A percentile compares a stretch with the other conserved stretches of the same genome.
Conservation (phyloP, 2,888 invertebrate genomes). For the Cosmia pyralina region DNA sequence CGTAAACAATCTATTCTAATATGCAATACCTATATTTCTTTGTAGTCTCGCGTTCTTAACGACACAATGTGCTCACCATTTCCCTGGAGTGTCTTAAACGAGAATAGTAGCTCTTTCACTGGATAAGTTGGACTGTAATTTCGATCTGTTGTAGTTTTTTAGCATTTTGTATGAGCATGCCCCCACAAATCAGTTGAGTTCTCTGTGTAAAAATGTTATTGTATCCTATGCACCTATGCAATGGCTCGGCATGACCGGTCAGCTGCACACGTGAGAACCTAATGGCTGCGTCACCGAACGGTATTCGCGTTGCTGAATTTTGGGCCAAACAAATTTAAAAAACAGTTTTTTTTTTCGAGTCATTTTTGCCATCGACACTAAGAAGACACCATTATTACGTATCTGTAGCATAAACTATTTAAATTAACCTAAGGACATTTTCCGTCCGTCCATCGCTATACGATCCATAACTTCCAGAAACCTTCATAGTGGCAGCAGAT, state of each 20-base stretch:
- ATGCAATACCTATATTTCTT: constrained; percentile 1
- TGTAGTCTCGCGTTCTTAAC: constrained; percentile 5
- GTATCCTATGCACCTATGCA: too few relatives aligned
- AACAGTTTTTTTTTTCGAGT: too few relatives aligned
- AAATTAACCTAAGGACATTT: neutral
- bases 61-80: neutral
- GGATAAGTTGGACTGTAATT: neutral
- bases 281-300: too few relatives aligned
- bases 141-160: neutral
- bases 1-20: constrained; percentile 35
- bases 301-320: too few relatives aligned
- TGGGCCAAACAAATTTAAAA: too few relatives aligned
- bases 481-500: neutral
- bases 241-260: too few relatives aligned
- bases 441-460: neutral
- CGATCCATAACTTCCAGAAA: neutral
- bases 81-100: neutral
- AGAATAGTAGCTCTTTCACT: neutral
- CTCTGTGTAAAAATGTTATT: neutral
- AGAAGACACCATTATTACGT: neutral
- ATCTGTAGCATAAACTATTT: too few relatives aligned
- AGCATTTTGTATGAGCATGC: neutral
- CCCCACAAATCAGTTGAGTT: neutral
- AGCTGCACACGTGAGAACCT: too few relatives aligned
- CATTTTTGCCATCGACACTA: too few relatives aligned